These are phyloP conservation scores for Meda fulgida DNA, from an alignment of 2,797 vertebrate species.

Conservation along the genomic window DNA sequence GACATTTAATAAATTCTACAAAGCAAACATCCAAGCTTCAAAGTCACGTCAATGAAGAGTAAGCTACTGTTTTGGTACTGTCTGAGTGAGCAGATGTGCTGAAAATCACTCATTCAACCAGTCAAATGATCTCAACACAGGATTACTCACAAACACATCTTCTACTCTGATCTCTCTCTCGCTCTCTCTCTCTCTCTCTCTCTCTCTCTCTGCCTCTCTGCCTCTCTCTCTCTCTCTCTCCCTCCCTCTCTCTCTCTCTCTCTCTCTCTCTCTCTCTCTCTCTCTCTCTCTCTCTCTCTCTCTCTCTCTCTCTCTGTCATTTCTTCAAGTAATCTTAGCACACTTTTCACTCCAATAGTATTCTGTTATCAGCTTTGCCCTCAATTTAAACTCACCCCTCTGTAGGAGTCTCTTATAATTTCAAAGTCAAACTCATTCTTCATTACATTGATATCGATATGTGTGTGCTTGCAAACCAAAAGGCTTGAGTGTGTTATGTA, in stretches of 20 bases:
- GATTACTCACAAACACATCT: background rate
- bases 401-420: slow-evolving; percentile 39
- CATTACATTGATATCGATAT: slow-evolving; percentile 16
- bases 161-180: slow-evolving; percentile 2
- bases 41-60: background rate
- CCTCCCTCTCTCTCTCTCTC: background rate
- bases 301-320: slow-evolving; percentile 2
- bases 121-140: background rate
- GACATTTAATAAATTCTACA: background rate
- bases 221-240: background rate
- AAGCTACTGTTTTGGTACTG: background rate
- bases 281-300: background rate
- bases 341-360: slow-evolving; percentile 30
- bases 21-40: background rate
- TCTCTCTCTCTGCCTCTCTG: background rate
- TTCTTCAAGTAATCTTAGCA: slow-evolving; percentile 2
- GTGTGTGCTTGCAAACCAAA: background rate
- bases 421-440: slow-evolving; percentile 35
- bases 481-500: background rate
- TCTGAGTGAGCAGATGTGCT: background rate
- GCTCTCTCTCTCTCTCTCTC: background rate
- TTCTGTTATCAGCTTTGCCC: slow-evolving; percentile 27
- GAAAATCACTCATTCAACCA: slow-evolving; percentile 13
- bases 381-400: slow-evolving; percentile 39
- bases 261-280: background rate